phyloP scores from a whole-genome alignment of 2,797 vertebrate species.

The Poeciliopsis paucimaculata region DNA sequence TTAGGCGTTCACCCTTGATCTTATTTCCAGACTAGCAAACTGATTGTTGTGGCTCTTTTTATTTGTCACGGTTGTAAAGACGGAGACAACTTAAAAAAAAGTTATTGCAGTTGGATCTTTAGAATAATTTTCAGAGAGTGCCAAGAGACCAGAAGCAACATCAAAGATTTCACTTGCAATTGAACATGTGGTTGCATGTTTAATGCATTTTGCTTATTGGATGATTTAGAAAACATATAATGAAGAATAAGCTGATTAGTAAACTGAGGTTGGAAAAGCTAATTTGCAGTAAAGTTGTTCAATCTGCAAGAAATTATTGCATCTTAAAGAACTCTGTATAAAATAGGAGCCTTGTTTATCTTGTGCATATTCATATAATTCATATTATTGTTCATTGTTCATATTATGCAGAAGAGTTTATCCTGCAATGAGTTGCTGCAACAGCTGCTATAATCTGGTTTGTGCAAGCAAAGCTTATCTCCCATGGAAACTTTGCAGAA shows the following conservation, averaged over 20 bases:
- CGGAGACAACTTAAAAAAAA: constrained; percentile 58
- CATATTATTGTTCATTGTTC: neutral
- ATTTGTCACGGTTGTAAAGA: constrained; percentile 62
- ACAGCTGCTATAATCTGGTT: constrained; percentile 15
- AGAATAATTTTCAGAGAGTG: constrained; percentile 5
- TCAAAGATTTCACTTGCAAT: neutral
- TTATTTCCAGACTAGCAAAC: constrained; percentile 49
- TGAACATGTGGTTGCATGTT: neutral
- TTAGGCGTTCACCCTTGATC: constrained; percentile 53
- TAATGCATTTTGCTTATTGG: neutral
- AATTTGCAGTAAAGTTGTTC: neutral
- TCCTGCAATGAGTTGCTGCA: constrained; percentile 1
- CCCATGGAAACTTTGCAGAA: constrained; percentile 17
- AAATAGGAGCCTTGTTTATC: neutral
- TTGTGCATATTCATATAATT: neutral
- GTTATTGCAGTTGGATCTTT: constrained; percentile 51
- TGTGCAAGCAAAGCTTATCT: constrained; percentile 11
- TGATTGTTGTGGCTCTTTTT: constrained; percentile 64
- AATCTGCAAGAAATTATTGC: constrained; percentile 9
- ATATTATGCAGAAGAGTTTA: constrained; percentile 10
- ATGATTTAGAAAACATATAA: neutral
- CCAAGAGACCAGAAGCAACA: constrained; percentile 8
- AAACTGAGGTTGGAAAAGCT: neutral
- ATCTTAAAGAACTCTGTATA: neutral
- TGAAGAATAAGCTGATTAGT: neutral